These are phyloP conservation scores for Xiphydria camelus DNA, from an alignment of 2,888 invertebrate species.

Conservation along the genomic window DNA sequence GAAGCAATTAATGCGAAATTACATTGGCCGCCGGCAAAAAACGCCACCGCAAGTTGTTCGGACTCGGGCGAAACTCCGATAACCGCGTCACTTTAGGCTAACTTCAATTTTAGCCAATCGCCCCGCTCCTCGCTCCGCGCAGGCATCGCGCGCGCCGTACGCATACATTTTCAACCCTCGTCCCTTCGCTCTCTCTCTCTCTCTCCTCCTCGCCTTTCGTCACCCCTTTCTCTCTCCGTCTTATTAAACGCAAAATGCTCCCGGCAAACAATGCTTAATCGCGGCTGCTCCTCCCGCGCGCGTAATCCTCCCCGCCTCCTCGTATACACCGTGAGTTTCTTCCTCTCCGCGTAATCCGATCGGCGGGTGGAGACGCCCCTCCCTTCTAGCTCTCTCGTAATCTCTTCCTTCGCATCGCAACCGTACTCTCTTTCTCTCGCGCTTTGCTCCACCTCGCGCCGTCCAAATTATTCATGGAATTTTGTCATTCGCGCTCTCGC, in stretches of 20 bases:
- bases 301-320: too few species aligned
- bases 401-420: constrained; percentile 16
- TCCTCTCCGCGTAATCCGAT: constrained; percentile 27
- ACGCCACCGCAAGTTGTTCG: constrained; percentile 11
- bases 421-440: too few species aligned
- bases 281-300: constrained; percentile 20
- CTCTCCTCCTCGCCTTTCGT: background rate
- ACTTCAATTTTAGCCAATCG: constrained; percentile 14
- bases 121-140: background rate
- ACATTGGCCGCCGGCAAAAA: constrained; percentile 6
- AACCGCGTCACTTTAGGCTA: constrained; percentile 10
- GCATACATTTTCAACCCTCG: background rate
- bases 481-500: constrained; percentile 30
- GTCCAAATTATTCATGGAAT: constrained; percentile 38
- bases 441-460: constrained; percentile 30
- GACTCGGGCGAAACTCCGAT: constrained; percentile 9
- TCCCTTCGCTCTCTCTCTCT: background rate
- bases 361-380: too few species aligned
- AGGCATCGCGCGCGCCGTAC: background rate
- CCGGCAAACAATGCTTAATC: constrained; percentile 38
- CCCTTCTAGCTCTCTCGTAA: constrained; percentile 17
- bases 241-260: constrained; percentile 35
- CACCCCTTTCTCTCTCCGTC: constrained; percentile 2
- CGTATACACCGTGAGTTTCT: too few species aligned
- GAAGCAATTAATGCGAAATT: constrained; percentile 16